phyloP scores from a whole-genome alignment of 2,113 vertebrate species.

The Ginglymostoma cirratum region DNA sequence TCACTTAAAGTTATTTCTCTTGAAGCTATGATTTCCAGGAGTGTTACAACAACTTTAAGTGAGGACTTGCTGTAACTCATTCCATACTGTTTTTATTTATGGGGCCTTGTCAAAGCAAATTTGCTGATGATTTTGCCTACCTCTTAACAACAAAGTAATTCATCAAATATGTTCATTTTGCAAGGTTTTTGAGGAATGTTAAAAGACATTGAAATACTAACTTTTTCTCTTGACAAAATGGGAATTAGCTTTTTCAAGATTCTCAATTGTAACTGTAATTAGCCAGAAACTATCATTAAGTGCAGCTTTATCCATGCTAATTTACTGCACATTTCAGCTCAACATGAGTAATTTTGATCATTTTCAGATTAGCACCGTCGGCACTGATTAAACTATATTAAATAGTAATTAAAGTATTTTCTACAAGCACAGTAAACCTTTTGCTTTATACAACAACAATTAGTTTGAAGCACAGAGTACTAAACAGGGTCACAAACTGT shows the following conservation, averaged over 20 bases:
- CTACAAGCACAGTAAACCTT: not conserved
- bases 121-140: not conserved
- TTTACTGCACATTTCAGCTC: not conserved
- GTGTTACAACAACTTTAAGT: too few relatives aligned
- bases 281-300: conserved; percentile 9
- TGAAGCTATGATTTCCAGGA: too few relatives aligned
- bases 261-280: not conserved
- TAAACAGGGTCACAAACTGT: not conserved
- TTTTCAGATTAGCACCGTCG: not conserved
- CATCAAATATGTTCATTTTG: not conserved
- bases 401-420: conserved; percentile 34
- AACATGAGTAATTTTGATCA: conserved; percentile 30
- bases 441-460: not conserved
- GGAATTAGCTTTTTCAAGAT: not conserved
- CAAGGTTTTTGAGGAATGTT: not conserved
- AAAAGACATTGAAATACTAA: not conserved
- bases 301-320: not conserved
- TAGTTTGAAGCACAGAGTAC: not conserved
- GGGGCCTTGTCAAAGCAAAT: too few relatives aligned
- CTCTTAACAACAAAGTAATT: not conserved
- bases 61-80: too few relatives aligned
- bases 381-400: not conserved
- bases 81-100: not conserved
- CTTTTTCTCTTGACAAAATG: not conserved
- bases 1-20: too few relatives aligned